These are phyloP conservation scores for Aplodontia rufa DNA, from an alignment of 2,113 vertebrate genomes.

Conservation along the genomic window DNA sequence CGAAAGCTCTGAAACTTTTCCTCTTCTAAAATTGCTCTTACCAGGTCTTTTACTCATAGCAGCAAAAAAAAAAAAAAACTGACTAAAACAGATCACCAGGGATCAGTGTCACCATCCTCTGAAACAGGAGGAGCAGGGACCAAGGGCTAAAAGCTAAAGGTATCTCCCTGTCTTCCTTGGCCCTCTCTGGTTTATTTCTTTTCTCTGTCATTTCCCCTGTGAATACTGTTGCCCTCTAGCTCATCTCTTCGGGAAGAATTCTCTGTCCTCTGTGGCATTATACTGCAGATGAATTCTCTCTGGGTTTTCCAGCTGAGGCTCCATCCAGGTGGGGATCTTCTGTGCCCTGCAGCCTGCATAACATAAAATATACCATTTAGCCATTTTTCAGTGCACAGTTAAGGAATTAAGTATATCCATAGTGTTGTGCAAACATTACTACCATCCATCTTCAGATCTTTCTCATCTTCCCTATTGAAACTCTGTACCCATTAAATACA, in stretches of 20 bases:
- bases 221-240: not conserved
- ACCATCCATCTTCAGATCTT: not conserved
- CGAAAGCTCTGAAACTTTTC: no score
- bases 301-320: not conserved
- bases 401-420: not conserved
- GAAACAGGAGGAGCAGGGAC: no score
- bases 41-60: no score
- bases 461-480: not conserved
- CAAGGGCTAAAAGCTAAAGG: not conserved
- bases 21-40: no score
- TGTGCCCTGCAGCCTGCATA: rapidly evolving
- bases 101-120: no score
- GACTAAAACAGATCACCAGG: no score
- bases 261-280: not conserved
- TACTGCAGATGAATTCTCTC: not conserved
- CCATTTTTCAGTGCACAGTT: not conserved
- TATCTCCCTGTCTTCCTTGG: rapidly evolving
- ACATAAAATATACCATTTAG: not conserved
- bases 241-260: no score
- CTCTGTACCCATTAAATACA: not conserved
- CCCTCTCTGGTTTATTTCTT: not conserved
- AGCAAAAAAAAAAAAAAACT: no score
- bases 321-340: no score
- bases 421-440: not conserved
- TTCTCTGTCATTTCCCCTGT: not conserved